Base-by-base conservation (phyloP, 2,888 invertebrate species). In the Notodonta dromedarius region DNA sequence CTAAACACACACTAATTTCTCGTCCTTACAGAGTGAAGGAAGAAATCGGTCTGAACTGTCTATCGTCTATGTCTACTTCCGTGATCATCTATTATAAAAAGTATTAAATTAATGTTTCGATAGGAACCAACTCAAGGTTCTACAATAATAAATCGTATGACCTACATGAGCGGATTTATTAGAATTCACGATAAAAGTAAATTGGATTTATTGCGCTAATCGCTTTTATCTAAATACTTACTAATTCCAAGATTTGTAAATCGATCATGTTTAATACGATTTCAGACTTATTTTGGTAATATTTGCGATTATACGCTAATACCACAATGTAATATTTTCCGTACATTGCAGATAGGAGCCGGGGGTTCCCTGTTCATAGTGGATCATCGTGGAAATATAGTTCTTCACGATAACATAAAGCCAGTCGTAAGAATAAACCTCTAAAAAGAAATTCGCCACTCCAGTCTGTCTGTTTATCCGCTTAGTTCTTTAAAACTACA, bases 301-400 rank as follows among this genome's bases (percentile, higher is more conserved):
- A 24, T 24, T 24, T 24, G 24, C 24, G 24, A 24, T 24, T 24
- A 2, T 2, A 24, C 24, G 24, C 24, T 24, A 24, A 24, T 24
- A 24, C 24, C 1, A 24, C 24, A 24, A 24, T 24, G 9, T 12
- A 42, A 11, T 42, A 8, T 9, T 42, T 42, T 9, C 42, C 42
- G 11, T 46, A 0, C 5, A 16, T 82, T 80, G 12, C 70, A 93
- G 93, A 63, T 92, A 0, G 93, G 93, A 5, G 84, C 89, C 0
- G 90, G 91, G 0, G 92, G 90, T 0, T 79, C 86, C 0, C 61
- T 93, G 13, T 84, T 89, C 55, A 74, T 93, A 5, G 67, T 91
- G 12, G 92, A 93, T 63, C 92, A 93, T 66, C 87, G 93, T 0
- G 93, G 93, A 6, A 92, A 88, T 66, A 84, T 92, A 12, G 88